Evolutionary conservation across 2,888 invertebrate species (phyloP), one percentile per base, ranked within the genome.

Genomic region (Liodrosophila aerea): DNA sequence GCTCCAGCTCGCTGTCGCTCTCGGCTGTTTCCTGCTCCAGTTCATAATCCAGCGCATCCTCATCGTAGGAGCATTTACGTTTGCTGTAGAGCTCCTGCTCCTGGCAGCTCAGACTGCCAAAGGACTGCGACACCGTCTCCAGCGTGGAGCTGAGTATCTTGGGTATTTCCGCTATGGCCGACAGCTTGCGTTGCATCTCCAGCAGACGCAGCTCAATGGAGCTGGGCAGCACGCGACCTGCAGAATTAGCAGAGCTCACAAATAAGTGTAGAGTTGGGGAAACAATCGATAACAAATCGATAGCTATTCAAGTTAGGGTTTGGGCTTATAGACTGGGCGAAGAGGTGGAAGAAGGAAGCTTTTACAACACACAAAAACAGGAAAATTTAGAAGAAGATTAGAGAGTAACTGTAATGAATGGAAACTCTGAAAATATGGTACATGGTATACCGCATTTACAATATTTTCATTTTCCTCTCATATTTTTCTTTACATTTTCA

Each of bases 101-200:
- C 22, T 22, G 22, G 0, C 52, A 47, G 7, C 85, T 66, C 27
- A 90, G 70, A 58, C 81, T 82, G 13, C 87, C 88, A 68, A 90
- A 89, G 9, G 88, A 89, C 58, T 88, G 88, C 9, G 90, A 87
- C 1, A 90, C 90, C 1, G 89, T 88, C 70, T 88, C 88, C 64
- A 90, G 69, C 2, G 90, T 90, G 1, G 89, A 89, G 54, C 86
- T 87, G 0, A 90, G 75, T 16, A 90, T 87, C 67, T 85, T 87
- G 2, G 90, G 90, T 60, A 90, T 90, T 65, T 89, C 88, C 18
- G 90, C 89, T 30, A 90, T 90, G 80, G 90, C 89, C 16, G 89
- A 87, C 9, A 90, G 58, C 53, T 90, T 89, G n/a, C 88, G 85
- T 59, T 90, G 90, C 89, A 90, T 89, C 53, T 86, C 88, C 33